Base-by-base conservation (phyloP, 1,140 invertebrate genomes). In the Drosophila repletoides region DNA sequence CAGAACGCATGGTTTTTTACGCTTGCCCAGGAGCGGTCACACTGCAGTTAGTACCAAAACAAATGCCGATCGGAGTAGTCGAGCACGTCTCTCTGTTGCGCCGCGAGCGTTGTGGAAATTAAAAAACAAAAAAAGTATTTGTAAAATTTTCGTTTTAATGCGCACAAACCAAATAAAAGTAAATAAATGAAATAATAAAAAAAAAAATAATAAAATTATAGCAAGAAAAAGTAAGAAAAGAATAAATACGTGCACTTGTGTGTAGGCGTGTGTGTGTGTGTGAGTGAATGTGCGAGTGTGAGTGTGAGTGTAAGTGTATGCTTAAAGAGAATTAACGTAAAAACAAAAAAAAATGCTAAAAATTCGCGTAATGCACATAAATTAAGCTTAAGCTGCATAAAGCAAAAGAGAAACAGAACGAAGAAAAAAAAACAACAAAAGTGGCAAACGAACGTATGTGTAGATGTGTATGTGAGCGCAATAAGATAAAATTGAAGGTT, bases 401-500 rank as follows among this genome's bases (percentile, higher is more conserved):
- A n/a, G n/a, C n/a, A n/a, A n/a, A n/a, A n/a, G n/a, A n/a, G 34
- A 46, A 49, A 69, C 49, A 46, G 58, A 36, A 72, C 46, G 14
- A 55, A 64, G 72, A 40, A 43, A 29, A 31, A 66, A 83, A 52
- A 76, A 59, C 31, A 71, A 45, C 43, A 71, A 64, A 63, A 68
- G 26, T 63, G 38, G 36, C 34, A 68, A 53, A 29, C 40, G 29
- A 55, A 68, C 38, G 36, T 58, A 26, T 41, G 38, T 43, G 7
- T 28, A 9, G 26, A 29, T 61, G 58, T 26, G 26, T 36, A 31
- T 33, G 17, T 38, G 59, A 74, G 76, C 72, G 61, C 72, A 81
- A 81, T 81, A 84, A 84, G 80, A 75, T 84, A 84, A 84, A 84
- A 86, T 86, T 86, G 80, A 86, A 86, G 80, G 80, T 86, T 86